Conservation (phyloP, 2,113 vertebrate genomes). For the Trichomycterus rosablanca region DNA sequence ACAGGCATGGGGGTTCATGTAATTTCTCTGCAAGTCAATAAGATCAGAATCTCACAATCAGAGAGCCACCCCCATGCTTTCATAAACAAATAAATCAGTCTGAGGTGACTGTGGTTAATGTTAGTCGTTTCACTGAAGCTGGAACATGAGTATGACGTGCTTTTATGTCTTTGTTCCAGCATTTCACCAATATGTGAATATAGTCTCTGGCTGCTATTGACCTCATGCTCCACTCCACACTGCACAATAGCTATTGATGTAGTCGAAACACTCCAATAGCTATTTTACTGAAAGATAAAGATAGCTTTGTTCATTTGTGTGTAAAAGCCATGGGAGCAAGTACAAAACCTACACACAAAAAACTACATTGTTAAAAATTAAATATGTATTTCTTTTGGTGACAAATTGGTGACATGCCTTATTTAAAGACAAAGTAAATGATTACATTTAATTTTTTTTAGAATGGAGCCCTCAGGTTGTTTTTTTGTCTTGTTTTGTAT, state of each 20-base stretch:
- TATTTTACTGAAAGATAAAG: constrained; percentile 9
- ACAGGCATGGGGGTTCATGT: neutral
- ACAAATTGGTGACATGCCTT: neutral
- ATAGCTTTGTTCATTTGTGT: constrained; percentile 8
- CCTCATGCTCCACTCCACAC: constrained; percentile 1
- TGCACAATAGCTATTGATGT: constrained; percentile 25
- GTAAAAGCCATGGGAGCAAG: neutral
- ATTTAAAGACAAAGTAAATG: neutral
- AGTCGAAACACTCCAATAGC: constrained; percentile 10
- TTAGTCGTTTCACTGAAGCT: constrained; percentile 10
- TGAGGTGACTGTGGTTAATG: constrained; percentile 2
- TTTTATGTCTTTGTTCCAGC: constrained; percentile 9
- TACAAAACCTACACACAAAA: too few species aligned
- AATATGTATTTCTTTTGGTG: too few species aligned
- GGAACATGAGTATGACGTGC: constrained; percentile 2
- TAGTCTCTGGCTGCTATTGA: constrained; percentile 33
- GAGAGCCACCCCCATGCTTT: too few species aligned
- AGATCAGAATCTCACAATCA: too few species aligned
- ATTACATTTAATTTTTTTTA: neutral
- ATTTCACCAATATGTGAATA: constrained; percentile 5
- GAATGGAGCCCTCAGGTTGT: neutral
- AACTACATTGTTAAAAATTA: too few species aligned
- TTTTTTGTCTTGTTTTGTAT: too few species aligned
- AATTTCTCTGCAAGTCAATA: neutral
- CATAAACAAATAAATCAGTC: constrained; percentile 1